These are phyloP conservation scores for Sesia bembeciformis DNA, from an alignment of 2,888 invertebrate genomes.

Conservation along the genomic window DNA sequence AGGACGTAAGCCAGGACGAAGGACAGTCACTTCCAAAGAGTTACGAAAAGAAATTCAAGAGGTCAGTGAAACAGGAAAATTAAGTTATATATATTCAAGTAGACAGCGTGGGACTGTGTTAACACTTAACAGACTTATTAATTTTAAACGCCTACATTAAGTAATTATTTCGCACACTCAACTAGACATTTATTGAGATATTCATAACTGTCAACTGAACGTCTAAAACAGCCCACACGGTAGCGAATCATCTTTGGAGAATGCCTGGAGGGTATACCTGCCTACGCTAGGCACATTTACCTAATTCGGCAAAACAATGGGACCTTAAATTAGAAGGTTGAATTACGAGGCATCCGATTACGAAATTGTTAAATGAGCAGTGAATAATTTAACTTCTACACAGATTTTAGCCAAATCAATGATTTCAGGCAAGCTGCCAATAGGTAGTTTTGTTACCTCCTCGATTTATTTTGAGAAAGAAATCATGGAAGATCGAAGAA, in stretches of 20 bases:
- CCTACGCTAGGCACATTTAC: slow-evolving; percentile 51
- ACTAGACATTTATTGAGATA: slow-evolving; percentile 24
- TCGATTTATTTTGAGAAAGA: no score
- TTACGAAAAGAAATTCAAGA: no score
- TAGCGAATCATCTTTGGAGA: slow-evolving; percentile 47
- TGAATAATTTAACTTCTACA: neutral
- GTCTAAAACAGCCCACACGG: slow-evolving; percentile 60
- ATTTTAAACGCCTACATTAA: slow-evolving; percentile 16
- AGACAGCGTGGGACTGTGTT: neutral
- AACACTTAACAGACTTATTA: neutral
- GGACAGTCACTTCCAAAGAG: no score
- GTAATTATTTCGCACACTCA: slow-evolving; percentile 40
- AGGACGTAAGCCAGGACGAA: no score
- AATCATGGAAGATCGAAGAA: no score
- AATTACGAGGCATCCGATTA: slow-evolving; percentile 7
- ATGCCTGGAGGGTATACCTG: slow-evolving; percentile 46
- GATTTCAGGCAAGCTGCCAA: neutral
- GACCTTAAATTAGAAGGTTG: slow-evolving; percentile 50
- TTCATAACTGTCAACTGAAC: slow-evolving; percentile 54
- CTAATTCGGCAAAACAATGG: slow-evolving; percentile 56
- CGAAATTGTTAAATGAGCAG: slow-evolving; percentile 2
- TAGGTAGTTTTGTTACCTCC: no score
- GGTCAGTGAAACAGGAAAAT: no score
- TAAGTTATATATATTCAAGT: neutral
- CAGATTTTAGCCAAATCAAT: neutral